Evolutionary conservation across 2,888 invertebrate genomes (phyloP), one percentile per base, ranked within the genome.

Genomic region (Keiferia lycopersicella): DNA sequence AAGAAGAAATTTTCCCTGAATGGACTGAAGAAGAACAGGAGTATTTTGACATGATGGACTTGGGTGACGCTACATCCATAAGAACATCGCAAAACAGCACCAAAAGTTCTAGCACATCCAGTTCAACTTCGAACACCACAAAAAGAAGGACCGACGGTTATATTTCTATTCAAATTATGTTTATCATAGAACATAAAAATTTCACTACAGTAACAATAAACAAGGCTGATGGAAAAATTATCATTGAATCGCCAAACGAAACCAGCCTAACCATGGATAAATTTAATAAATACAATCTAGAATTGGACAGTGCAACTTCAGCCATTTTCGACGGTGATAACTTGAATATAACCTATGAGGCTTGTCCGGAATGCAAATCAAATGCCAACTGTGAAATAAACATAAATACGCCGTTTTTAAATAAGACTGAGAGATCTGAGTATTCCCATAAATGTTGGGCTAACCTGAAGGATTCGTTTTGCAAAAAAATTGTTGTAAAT

Each of bases 151-250:
- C 68, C 0, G 90, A 90, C 72, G 90, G 90, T 8, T 91, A 83
- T 67, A 59, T 89, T 64, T 86, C 84, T n/a, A 72, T 91, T 11
- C 80, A 84, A 67, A 66, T 86, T 11, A 69, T 79, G 53, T 86
- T 79, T 69, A 82, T 81, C 1, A 78, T 91, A 66, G 93, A 93
- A 74, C 93, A 93, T 80, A 77, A 80, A 41, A 87, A 92, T 78
- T 93, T 92, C 71, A 85, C 92, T n/a, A 88, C 91, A n/a, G 80
- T 93, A 18, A 83, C 81, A 56, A 81, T 92, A 65, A 84, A 92
- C 71, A 87, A 85, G 73, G 73, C 78, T 38, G 80, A 76, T 65
- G 79, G 71, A 10, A 79, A 77, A 61, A 77, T 91, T 66, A 73
- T 79, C 7, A 72, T 90, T 1, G 81, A 83, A 38, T 90, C 90